phyloP scores from a whole-genome alignment of 2,113 vertebrate genomes.

The Xenopus laevis region DNA sequence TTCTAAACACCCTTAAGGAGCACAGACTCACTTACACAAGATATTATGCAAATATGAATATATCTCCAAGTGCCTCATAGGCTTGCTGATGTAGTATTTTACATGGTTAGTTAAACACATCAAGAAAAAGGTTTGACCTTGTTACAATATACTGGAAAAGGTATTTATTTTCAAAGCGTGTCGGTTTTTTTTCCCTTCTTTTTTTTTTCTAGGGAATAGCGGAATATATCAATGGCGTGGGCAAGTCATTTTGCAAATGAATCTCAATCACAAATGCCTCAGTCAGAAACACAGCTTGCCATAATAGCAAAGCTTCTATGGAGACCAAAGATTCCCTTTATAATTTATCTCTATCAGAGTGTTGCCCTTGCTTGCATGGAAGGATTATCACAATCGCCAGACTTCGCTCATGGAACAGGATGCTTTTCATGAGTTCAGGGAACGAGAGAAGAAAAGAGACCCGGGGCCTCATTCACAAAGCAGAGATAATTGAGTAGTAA shows the following conservation, averaged over 20 bases:
- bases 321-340: constrained; percentile 52
- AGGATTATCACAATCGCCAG: constrained; percentile 48
- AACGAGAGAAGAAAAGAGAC: constrained; percentile 35
- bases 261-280: constrained; percentile 52
- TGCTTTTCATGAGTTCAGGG: constrained; percentile 51
- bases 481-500: constrained; percentile 18
- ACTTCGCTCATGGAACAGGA: constrained; percentile 45
- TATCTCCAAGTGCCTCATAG: constrained; percentile 77
- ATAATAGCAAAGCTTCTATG: constrained; percentile 28
- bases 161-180: constrained; percentile 69
- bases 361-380: constrained; percentile 34
- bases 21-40: constrained; percentile 88
- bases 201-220: constrained; percentile 52
- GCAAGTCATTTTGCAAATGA: constrained; percentile 52
- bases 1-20: constrained; percentile 97
- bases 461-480: constrained; percentile 48
- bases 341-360: constrained; percentile 56
- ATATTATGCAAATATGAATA: constrained; percentile 97
- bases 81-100: constrained; percentile 83
- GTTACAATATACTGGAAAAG: constrained; percentile 63
- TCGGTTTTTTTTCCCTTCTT: constrained; percentile 22
- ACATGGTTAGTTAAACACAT: constrained; percentile 81
- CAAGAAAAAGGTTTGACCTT: constrained; percentile 80
- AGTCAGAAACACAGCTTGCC: constrained; percentile 54
- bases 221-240: constrained; percentile 49